Conservation (phyloP, 2,888 invertebrate species). For the Leptopilina myrica region DNA sequence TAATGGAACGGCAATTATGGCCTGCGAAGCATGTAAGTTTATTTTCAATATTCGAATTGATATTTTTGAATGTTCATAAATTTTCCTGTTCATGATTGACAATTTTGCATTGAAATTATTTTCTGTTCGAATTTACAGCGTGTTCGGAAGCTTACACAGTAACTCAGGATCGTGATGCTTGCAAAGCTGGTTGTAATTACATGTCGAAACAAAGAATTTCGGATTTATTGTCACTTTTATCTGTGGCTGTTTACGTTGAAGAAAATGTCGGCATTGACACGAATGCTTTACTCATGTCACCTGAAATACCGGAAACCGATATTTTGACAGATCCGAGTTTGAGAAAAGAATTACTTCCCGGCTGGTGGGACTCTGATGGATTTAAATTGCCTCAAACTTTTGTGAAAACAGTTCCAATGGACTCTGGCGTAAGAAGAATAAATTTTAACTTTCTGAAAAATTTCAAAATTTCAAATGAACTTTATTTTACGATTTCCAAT, state of each 20-base stretch:
- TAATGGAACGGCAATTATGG: constrained; percentile 65
- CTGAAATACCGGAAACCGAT: constrained; percentile 71
- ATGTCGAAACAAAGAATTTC: constrained; percentile 68
- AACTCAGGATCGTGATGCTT: constrained; percentile 64
- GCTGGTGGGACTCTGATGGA: constrained; percentile 71
- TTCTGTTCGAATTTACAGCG: constrained; percentile 60
- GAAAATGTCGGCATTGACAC: constrained; percentile 66
- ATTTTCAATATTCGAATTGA: background rate
- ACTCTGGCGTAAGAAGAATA: constrained; percentile 64
- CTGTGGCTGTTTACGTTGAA: constrained; percentile 64
- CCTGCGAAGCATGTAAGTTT: constrained; percentile 70
- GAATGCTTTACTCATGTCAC: constrained; percentile 67
- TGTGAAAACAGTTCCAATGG: constrained; percentile 71
- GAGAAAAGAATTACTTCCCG: constrained; percentile 70
- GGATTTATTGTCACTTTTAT: constrained; percentile 64
- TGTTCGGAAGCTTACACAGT: constrained; percentile 71
- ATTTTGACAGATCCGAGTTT: constrained; percentile 70
- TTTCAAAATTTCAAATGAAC: too few species aligned
- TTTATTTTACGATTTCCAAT: too few species aligned
- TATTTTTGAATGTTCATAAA: background rate
- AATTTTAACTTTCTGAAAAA: background rate
- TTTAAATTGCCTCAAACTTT: constrained; percentile 73
- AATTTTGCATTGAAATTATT: too few species aligned
- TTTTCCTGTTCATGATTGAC: too few species aligned
- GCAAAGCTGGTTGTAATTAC: constrained; percentile 68